Evolutionary conservation across 2,113 vertebrate genomes (phyloP).

Genomic region (Guaruba guarouba): DNA sequence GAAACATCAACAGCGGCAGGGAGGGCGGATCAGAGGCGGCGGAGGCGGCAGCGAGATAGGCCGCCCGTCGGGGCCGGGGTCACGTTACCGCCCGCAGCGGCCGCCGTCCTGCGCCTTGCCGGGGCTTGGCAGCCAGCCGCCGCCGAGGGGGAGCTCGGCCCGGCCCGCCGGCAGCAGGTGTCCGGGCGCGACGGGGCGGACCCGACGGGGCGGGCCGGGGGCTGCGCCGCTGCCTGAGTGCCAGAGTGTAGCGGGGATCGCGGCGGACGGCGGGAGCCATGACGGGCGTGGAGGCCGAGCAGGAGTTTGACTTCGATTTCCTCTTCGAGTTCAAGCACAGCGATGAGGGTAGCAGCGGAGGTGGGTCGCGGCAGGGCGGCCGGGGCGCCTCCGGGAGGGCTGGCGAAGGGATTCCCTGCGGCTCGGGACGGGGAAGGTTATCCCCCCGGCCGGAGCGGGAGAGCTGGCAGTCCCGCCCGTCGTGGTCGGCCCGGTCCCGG

Average conservation of each 20-base stretch:
- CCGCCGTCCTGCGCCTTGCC: background rate
- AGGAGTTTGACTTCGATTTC: slow-evolving; percentile 88
- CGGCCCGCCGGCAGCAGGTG: background rate
- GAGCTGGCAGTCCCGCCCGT: background rate
- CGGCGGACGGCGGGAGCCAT: slow-evolving; percentile 62
- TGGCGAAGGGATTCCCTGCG: background rate
- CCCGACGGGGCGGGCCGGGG: background rate
- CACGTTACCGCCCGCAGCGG: background rate
- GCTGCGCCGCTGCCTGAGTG: background rate
- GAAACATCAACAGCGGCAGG: slow-evolving; percentile 61
- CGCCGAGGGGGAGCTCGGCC: background rate
- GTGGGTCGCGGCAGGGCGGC: slow-evolving; percentile 65
- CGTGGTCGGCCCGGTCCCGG: background rate
- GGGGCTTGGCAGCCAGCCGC: background rate
- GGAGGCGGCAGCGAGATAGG: background rate
- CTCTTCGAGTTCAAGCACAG: slow-evolving; percentile 85
- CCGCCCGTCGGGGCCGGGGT: slow-evolving; percentile 23
- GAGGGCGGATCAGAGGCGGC: slow-evolving; percentile 45
- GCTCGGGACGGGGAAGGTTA: too few species aligned
- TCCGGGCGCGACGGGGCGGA: background rate
- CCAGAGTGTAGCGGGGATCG: background rate
- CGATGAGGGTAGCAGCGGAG: slow-evolving; percentile 73
- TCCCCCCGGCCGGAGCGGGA: background rate
- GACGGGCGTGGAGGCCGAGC: slow-evolving; percentile 80
- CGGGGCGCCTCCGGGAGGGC: background rate